Percentiles rank a stretch among this genome's conserved stretches.
Evolutionary conservation across 2,797 vertebrate species (phyloP).

Genomic region (Bradypus variegatus): DNA sequence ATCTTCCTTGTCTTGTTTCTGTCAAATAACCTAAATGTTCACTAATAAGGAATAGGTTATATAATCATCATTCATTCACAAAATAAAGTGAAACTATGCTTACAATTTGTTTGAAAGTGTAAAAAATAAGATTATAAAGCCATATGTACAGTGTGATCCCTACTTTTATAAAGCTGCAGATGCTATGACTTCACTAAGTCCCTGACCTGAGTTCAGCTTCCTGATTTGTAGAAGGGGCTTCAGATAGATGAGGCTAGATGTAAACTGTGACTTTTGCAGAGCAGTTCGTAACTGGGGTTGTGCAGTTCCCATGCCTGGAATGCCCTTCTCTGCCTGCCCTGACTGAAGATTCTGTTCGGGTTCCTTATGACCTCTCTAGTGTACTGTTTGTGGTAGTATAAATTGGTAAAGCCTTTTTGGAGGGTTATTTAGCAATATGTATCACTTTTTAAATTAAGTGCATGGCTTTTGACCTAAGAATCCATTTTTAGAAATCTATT

Average conservation of each 20-base stretch:
- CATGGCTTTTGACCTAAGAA: not conserved
- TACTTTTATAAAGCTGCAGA: not conserved
- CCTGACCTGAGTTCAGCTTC: not conserved
- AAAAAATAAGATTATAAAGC: not conserved
- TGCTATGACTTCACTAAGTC: not conserved
- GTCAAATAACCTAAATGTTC: constrained; percentile 2
- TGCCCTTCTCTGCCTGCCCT: not conserved
- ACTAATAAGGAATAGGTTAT: not conserved
- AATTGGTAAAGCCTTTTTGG: not conserved
- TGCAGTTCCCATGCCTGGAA: not conserved
- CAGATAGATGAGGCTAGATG: not conserved
- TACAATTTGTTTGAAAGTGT: not conserved
- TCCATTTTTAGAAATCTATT: not conserved
- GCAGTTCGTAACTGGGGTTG: not conserved
- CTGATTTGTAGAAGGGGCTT: not conserved
- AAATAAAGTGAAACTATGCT: not conserved
- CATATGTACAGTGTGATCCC: not conserved
- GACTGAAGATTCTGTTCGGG: not conserved
- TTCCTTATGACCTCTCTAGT: not conserved
- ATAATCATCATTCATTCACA: not conserved
- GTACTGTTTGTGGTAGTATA: not conserved
- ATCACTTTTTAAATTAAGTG: not conserved
- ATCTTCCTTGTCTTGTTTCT: not conserved
- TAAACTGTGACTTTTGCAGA: not conserved
- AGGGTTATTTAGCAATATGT: not conserved